phyloP scores from a whole-genome alignment of 2,113 vertebrate species.

The Epinephelus moara region DNA sequence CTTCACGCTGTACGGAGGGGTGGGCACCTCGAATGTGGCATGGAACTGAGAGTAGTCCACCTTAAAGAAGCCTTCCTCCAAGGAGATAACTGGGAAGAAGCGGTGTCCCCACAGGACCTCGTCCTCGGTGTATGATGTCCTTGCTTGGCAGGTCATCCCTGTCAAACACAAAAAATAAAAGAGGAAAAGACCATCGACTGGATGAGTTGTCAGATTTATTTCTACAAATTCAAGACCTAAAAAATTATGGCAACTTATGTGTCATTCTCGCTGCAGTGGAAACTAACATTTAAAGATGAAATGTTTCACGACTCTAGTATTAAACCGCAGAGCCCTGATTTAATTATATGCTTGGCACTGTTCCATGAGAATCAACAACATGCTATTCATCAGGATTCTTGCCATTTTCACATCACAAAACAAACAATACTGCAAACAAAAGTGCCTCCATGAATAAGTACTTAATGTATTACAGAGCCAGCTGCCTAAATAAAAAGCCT shows the following conservation, averaged over 20 bases:
- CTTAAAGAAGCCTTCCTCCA: slow-evolving; percentile 99
- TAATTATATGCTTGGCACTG: slow-evolving; percentile 63
- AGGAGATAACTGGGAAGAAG: slow-evolving; percentile 97
- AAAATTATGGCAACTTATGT: not conserved
- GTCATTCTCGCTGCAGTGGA: not conserved
- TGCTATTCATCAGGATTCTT: slow-evolving; percentile 40
- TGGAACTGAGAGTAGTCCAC: slow-evolving; percentile 99
- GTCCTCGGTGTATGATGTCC: slow-evolving; percentile 98
- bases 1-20: slow-evolving; percentile 96
- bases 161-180: slow-evolving; percentile 23
- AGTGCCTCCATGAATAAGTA: slow-evolving; percentile 33
- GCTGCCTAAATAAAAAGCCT: slow-evolving; percentile 60
- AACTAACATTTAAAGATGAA: slow-evolving; percentile 29
- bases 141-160: slow-evolving; percentile 99
- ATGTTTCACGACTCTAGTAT: slow-evolving; percentile 32
- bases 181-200: not conserved
- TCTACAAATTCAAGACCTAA: not conserved
- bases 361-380: slow-evolving; percentile 49
- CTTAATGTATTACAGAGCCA: slow-evolving; percentile 50
- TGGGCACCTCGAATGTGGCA: slow-evolving; percentile 97
- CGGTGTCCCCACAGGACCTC: slow-evolving; percentile 99
- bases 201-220: not conserved
- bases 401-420: slow-evolving; percentile 55
- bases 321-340: slow-evolving; percentile 48
- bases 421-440: slow-evolving; percentile 60